Percentiles rank a stretch among this genome's conserved stretches.
Conservation (phyloP, 2,113 vertebrate species). For the Proterorhinus semilunaris region DNA sequence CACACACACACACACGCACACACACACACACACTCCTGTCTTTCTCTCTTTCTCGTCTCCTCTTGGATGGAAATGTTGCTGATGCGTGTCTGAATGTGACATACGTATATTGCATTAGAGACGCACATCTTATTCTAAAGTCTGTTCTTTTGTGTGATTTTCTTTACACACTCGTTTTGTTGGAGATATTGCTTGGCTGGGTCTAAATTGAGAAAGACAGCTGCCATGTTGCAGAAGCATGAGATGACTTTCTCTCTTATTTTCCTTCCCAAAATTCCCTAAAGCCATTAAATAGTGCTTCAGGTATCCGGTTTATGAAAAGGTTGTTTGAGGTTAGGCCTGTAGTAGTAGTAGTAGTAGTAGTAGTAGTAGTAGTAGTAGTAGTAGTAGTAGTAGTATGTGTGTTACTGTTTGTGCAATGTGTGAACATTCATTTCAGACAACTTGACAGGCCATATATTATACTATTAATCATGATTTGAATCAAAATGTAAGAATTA, state of each 20-base stretch:
- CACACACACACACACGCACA: neutral
- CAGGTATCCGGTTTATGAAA: constrained; percentile 30
- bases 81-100: constrained; percentile 51
- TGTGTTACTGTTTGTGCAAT: constrained; percentile 15
- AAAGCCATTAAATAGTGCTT: constrained; percentile 37
- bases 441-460: constrained; percentile 54
- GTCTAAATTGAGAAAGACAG: constrained; percentile 59
- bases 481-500: constrained; percentile 9
- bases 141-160: constrained; percentile 19
- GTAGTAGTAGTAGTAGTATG: neutral
- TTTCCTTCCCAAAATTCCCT: constrained; percentile 11
- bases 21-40: neutral
- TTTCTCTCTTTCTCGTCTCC: constrained; percentile 36
- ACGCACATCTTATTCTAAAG: constrained; percentile 28
- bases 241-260: constrained; percentile 41
- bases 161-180: constrained; percentile 31
- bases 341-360: neutral
- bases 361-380: too few species aligned
- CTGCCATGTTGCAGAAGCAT: constrained; percentile 61
- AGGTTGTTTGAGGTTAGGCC: constrained; percentile 28
- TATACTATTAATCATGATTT: constrained; percentile 44
- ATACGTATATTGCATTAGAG: constrained; percentile 65
- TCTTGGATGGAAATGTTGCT: constrained; percentile 41
- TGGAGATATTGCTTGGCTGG: constrained; percentile 50
- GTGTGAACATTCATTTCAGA: neutral